phyloP scores from a whole-genome alignment of 1,140 invertebrate species.

The Ectropis grisescens region DNA sequence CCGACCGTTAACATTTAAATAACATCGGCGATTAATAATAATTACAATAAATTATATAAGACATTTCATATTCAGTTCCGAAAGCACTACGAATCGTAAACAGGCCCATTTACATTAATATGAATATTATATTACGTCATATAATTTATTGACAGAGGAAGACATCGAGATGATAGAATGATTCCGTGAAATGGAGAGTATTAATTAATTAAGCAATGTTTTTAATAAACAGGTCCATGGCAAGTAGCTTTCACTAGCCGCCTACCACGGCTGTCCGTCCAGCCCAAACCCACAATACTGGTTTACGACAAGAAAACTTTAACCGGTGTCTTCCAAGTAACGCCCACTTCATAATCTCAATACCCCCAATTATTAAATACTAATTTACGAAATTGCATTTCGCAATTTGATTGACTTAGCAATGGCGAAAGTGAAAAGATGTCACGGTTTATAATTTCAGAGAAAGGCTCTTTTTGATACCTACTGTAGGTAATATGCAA shows the following conservation, averaged over 20 bases:
- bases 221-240: conserved; percentile 15
- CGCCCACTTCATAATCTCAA: conserved; percentile 1
- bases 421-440: conserved; percentile 55
- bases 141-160: no score
- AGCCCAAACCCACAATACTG: conserved; percentile 8
- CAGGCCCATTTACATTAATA: no score
- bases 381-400: conserved; percentile 52
- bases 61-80: no score
- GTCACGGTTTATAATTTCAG: conserved; percentile 54
- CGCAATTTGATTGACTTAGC: conserved; percentile 51
- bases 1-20: no score
- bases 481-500: background rate
- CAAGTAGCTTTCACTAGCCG: conserved; percentile 37
- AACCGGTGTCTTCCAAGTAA: no score
- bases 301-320: background rate
- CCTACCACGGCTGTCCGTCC: conserved; percentile 13
- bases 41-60: no score
- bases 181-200: conserved; percentile 30
- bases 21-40: no score
- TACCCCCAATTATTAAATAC: conserved; percentile 43
- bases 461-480: conserved; percentile 36
- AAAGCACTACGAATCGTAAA: no score
- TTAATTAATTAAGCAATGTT: conserved; percentile 22
- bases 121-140: no score
- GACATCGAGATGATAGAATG: conserved; percentile 1